These are phyloP conservation scores for Cepphus grylle DNA, from an alignment of 2,113 vertebrate species.

Conservation along the genomic window DNA sequence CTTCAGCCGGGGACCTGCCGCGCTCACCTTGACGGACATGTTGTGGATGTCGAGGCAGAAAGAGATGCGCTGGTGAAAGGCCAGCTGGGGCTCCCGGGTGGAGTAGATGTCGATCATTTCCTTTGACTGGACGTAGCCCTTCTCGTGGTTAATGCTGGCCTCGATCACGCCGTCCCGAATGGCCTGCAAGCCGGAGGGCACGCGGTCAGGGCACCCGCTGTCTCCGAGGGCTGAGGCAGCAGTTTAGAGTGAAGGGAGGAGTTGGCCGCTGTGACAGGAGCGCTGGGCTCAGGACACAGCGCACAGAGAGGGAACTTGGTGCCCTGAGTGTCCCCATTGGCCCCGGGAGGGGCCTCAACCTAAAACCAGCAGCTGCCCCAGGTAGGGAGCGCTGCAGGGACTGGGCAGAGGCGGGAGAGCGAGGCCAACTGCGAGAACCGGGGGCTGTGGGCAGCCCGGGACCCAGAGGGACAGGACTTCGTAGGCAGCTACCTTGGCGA, in stretches of 20 bases:
- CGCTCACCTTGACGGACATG: conserved; percentile 95
- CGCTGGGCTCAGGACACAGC: background rate
- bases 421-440: background rate
- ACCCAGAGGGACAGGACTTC: background rate
- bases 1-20: fast-evolving
- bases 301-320: fast-evolving
- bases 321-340: background rate
- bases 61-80: conserved; percentile 97
- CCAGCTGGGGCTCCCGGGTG: conserved; percentile 94
- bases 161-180: conserved; percentile 97
- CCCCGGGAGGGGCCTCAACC: background rate
- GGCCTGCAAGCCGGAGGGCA: conserved; percentile 72
- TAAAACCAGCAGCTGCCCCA: fast-evolving
- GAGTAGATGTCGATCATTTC: conserved; percentile 97
- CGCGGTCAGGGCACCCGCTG: background rate
- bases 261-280: background rate
- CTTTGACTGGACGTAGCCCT: conserved; percentile 96
- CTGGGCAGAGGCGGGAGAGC: fast-evolving
- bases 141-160: conserved; percentile 98
- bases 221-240: background rate
- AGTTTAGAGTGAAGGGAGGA: background rate
- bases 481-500: conserved; percentile 84
- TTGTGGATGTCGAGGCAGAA: conserved; percentile 99
- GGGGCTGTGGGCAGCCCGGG: background rate
- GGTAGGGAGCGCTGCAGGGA: background rate